Percentiles rank a stretch among this genome's conserved stretches.
Conservation (phyloP, 1,140 invertebrate genomes). For the Zaprionus inermis region DNA sequence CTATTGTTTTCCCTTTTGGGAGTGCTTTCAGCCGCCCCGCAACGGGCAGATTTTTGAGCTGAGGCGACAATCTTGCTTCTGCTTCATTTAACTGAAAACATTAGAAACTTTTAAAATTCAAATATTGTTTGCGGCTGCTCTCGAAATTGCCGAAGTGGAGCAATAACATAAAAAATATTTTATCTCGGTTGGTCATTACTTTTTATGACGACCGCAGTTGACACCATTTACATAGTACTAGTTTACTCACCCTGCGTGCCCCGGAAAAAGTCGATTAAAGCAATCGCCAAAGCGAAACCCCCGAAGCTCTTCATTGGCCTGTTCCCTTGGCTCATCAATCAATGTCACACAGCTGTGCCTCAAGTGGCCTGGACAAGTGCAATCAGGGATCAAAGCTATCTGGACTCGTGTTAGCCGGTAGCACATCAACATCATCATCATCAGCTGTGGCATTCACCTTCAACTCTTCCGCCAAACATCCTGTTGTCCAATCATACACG, state of each 20-base stretch:
- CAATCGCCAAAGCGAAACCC: conserved; percentile 67
- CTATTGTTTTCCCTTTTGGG: conserved; percentile 35
- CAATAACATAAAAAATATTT: conserved; percentile 76
- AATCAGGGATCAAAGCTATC: conserved; percentile 76
- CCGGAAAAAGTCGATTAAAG: conserved; percentile 66
- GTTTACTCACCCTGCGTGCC: conserved; percentile 13
- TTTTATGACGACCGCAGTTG: conserved; percentile 68
- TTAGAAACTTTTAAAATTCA: conserved; percentile 75
- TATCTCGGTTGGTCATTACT: conserved; percentile 73
- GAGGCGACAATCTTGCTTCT: conserved; percentile 79
- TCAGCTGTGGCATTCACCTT: conserved; percentile 25
- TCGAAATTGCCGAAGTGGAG: conserved; percentile 53
- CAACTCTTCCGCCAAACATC: conserved; percentile 57
- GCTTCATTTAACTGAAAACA: conserved; percentile 79
- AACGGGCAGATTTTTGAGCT: conserved; percentile 21
- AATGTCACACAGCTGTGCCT: conserved; percentile 56
- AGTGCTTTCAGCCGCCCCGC: background rate
- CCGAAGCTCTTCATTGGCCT: conserved; percentile 43
- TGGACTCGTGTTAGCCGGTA: conserved; percentile 28
- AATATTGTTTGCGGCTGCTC: conserved; percentile 72
- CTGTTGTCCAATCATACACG: conserved; percentile 53
- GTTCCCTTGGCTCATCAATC: conserved; percentile 62
- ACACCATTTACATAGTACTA: conserved; percentile 68
- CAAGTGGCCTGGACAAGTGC: conserved; percentile 48
- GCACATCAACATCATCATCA: conserved; percentile 1